A percentile compares a stretch with the other conserved stretches of the same genome.
These are phyloP conservation scores for Cottus gobio DNA, from an alignment of 2,113 vertebrate genomes.

Conservation along the genomic window DNA sequence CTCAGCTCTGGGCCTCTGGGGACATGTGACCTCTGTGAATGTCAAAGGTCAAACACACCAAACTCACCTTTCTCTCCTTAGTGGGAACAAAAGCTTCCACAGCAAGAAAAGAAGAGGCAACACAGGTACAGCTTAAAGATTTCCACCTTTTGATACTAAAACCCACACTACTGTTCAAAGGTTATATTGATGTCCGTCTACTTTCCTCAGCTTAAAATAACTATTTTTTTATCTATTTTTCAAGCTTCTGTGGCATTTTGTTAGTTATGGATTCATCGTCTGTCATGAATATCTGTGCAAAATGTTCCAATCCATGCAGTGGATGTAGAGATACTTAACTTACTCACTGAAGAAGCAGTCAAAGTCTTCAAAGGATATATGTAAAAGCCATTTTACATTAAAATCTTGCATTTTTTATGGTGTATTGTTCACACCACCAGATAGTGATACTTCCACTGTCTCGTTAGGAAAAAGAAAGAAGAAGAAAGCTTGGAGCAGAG, in stretches of 20 bases:
- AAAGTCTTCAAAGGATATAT: not conserved
- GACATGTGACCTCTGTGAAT: conserved; percentile 23
- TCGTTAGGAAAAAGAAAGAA: not conserved
- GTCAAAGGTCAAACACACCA: conserved; percentile 63
- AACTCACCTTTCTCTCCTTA: conserved; percentile 44
- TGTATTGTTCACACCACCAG: not conserved
- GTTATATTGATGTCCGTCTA: not conserved
- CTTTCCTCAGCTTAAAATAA: not conserved
- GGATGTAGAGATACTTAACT: not conserved
- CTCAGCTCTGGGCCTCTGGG: conserved; percentile 28
- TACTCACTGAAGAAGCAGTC: not conserved
- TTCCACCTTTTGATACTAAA: not conserved
- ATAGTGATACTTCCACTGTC: not conserved
- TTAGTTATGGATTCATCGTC: no score
- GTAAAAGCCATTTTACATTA: not conserved
- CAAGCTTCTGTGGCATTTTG: no score
- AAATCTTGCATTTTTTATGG: not conserved
- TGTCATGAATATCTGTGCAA: not conserved
- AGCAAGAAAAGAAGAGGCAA: not conserved
- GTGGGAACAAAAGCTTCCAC: not conserved
- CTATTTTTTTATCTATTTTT: no score
- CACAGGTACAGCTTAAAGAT: not conserved
- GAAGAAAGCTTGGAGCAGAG: not conserved
- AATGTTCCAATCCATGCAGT: not conserved
- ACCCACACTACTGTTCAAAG: not conserved